These are phyloP conservation scores for Adelognathus sp. DNA, from an alignment of 2,888 invertebrate species.

Conservation along the genomic window DNA sequence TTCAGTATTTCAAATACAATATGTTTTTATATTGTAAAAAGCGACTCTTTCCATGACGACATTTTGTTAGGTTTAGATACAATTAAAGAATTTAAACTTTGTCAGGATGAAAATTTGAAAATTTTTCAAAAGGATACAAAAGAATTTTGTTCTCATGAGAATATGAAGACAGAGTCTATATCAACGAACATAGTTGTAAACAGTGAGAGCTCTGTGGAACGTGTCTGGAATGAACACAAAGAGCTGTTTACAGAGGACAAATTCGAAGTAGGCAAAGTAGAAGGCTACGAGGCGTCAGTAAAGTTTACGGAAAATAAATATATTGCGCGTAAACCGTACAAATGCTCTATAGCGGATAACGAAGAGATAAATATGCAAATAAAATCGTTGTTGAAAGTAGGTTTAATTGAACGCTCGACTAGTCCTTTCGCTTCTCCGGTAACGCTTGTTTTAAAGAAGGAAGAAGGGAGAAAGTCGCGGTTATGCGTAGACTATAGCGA, in stretches of 20 bases:
- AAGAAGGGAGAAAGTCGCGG: slow-evolving; percentile 65
- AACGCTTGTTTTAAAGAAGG: slow-evolving; percentile 42
- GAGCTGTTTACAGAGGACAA: slow-evolving; percentile 33
- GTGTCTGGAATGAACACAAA: not conserved
- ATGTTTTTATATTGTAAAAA: slow-evolving; percentile 9
- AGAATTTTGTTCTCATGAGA: not conserved
- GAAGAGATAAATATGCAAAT: slow-evolving; percentile 57
- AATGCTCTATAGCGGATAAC: slow-evolving; percentile 57
- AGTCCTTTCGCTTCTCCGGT: slow-evolving; percentile 65
- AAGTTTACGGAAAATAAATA: slow-evolving; percentile 29
- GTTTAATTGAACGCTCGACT: slow-evolving; percentile 60
- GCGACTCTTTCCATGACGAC: slow-evolving; percentile 14
- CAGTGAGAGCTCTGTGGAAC: not conserved
- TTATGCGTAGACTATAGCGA: slow-evolving; percentile 71
- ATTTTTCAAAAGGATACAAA: not conserved
- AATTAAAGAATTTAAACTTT: slow-evolving; percentile 43
- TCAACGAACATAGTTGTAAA: not conserved
- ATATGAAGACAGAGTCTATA: not conserved
- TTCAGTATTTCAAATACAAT: slow-evolving; percentile 4
- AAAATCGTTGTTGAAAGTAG: slow-evolving; percentile 54
- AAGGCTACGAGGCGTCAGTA: slow-evolving; percentile 42
- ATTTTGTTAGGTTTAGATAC: slow-evolving; percentile 40
- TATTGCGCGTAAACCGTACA: slow-evolving; percentile 42
- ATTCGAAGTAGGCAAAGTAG: slow-evolving; percentile 53
- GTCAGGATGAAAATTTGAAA: slow-evolving; percentile 44